Evolutionary conservation across 2,113 vertebrate genomes (phyloP), one percentile per base, ranked within the genome.

Genomic region (Scomber colias): DNA sequence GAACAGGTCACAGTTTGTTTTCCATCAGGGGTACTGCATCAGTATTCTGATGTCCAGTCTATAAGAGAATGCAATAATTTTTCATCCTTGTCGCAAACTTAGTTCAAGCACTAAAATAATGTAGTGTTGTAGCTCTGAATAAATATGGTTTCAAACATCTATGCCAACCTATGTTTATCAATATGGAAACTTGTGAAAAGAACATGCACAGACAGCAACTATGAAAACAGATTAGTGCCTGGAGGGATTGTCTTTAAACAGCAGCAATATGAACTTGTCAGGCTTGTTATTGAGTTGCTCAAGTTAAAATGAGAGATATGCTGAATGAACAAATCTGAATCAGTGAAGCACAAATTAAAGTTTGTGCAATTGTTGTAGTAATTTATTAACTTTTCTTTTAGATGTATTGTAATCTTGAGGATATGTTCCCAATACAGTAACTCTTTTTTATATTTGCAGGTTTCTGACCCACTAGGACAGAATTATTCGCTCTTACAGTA

Each of bases 211-310:
- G 54, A 27, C 57, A 66, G 62, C 66, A 27, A 71, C 27, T 82
- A 50, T 68, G 62, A 56, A 81, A 67, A 70, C 21, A 63, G 44
- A 71, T 81, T 21, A 74, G 60, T 45, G 53, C n/a, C 70, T 71
- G 48, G 30, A 53, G 51, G n/a, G 63, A 46, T 19, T 60, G 21
- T 16, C 14, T 53, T 73, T 54, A 74, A 73, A 77, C 11, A 65
- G 50, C 19, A 51, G 24, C 31, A 19, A 73, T 24, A 65, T 67
- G 10, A 45, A 72, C 19, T 50, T 75, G 66, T 79, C 56, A 71
- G 63, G 60, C 44, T 63, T 53, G 21, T 17, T 27, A 62, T 30
- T 64, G n/a, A 46, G 68, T 79, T 60, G 56, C 53, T 63, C 1
- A 82, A 45, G n/a, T 30, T 68, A 16, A 68, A 71, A 35, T 15